Conservation (phyloP, 1,140 invertebrate species). For the Lepidotrigona ventralis region DNA sequence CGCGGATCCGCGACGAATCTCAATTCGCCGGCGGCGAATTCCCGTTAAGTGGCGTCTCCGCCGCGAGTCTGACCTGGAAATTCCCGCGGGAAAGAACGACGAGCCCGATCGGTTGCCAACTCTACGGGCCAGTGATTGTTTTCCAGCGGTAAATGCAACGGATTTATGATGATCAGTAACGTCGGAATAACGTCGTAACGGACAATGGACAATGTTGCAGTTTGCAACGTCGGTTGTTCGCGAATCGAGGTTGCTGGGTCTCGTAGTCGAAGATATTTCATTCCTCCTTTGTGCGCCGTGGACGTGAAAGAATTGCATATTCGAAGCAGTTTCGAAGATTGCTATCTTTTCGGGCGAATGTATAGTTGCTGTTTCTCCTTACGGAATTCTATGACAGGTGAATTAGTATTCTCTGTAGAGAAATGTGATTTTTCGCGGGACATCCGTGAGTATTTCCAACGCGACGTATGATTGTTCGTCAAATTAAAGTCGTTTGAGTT, state of each 20-base stretch:
- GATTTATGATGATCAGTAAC: conserved; percentile 7
- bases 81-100: conserved; percentile 12
- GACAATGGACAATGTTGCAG: neutral
- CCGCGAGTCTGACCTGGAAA: conserved; percentile 24
- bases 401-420: neutral
- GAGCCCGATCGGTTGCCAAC: conserved; percentile 26
- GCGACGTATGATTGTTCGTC: too few relatives aligned
- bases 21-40: conserved; percentile 44
- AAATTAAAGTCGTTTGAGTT: too few relatives aligned
- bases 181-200: neutral
- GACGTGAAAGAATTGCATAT: neutral
- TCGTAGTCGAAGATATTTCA: neutral
- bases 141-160: neutral
- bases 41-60: conserved; percentile 41
- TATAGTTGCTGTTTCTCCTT: neutral
- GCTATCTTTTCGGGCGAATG: neutral
- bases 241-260: neutral
- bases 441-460: too few relatives aligned
- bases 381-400: neutral
- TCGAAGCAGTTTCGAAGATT: neutral
- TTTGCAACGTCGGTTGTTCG: neutral
- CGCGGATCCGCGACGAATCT: conserved; percentile 55
- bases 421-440: neutral
- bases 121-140: neutral
- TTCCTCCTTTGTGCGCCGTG: neutral